These are phyloP conservation scores for Meganola albula DNA, from an alignment of 2,888 invertebrate genomes.

Conservation along the genomic window DNA sequence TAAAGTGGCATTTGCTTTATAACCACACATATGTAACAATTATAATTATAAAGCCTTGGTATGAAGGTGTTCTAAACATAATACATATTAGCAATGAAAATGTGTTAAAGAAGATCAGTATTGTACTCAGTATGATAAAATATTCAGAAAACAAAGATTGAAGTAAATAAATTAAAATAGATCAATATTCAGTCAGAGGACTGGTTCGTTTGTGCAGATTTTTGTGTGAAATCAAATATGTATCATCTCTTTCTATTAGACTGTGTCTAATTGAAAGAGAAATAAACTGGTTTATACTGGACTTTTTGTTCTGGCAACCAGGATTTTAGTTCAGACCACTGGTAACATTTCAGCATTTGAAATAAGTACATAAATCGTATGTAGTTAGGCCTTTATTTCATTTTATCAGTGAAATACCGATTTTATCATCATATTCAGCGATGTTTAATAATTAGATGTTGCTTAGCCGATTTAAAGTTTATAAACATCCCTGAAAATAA, in stretches of 20 bases:
- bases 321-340: too few species aligned
- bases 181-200: neutral
- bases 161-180: neutral
- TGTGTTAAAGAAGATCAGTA: neutral
- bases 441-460: neutral
- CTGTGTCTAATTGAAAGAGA: too few species aligned
- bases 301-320: too few species aligned
- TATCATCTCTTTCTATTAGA: too few species aligned
- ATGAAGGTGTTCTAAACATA: neutral
- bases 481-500: neutral
- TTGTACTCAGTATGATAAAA: neutral
- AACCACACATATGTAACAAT: too few species aligned
- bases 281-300: too few species aligned
- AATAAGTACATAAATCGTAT: neutral
- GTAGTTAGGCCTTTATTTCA: neutral
- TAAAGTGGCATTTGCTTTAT: neutral
- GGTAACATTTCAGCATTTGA: too few species aligned
- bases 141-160: neutral
- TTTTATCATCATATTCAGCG: neutral
- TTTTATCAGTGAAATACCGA: neutral
- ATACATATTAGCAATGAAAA: neutral
- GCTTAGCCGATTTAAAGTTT: neutral
- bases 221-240: neutral
- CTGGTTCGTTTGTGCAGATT: neutral
- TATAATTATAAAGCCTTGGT: too few species aligned